These are phyloP conservation scores for Empidonax traillii DNA, from an alignment of 2,113 vertebrate species.

Conservation along the genomic window DNA sequence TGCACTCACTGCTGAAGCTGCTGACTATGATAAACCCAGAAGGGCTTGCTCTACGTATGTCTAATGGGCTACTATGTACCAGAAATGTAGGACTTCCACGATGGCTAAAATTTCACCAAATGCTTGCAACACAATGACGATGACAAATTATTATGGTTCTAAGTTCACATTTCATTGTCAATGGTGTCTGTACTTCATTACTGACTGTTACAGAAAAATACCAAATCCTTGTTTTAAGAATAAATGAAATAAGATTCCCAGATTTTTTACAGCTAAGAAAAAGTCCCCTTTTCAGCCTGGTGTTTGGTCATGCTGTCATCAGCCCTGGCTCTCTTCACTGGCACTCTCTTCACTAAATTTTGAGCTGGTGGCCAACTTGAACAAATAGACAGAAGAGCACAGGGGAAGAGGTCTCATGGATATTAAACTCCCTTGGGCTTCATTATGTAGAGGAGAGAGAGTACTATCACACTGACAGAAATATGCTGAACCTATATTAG, in stretches of 20 bases:
- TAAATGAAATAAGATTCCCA: background rate
- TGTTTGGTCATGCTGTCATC: background rate
- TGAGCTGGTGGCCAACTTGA: background rate
- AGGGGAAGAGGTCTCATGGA: background rate
- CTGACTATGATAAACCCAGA: constrained; percentile 12
- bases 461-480: background rate
- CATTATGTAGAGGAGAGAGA: background rate
- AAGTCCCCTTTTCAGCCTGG: background rate
- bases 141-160: background rate
- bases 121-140: background rate
- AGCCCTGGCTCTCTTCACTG: background rate
- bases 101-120: background rate
- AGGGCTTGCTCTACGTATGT: background rate
- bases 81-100: background rate
- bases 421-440: background rate
- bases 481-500: background rate
- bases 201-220: background rate
- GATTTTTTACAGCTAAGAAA: background rate
- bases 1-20: background rate
- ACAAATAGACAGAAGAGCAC: background rate
- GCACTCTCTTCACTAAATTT: background rate
- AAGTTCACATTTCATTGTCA: background rate
- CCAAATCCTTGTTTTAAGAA: background rate
- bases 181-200: background rate
- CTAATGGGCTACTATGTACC: background rate